These are phyloP conservation scores for Apis mellifera DNA, from an alignment of 1,140 invertebrate species.

Conservation along the genomic window DNA sequence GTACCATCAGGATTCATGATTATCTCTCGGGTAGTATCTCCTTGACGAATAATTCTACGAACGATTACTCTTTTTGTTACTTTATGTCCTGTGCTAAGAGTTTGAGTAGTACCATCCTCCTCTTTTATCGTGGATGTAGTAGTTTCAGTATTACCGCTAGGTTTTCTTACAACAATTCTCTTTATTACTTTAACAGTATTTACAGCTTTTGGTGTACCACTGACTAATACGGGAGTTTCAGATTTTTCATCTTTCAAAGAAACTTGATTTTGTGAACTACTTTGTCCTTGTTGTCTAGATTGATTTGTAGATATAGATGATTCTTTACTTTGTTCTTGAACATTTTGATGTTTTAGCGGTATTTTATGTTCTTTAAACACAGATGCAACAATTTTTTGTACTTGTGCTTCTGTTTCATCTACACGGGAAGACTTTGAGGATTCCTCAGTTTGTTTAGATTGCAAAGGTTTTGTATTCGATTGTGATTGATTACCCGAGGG, in stretches of 20 bases:
- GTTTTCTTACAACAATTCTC: conserved; percentile 76
- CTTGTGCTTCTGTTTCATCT: conserved; percentile 79
- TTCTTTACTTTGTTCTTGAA: conserved; percentile 70
- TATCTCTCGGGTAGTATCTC: conserved; percentile 76
- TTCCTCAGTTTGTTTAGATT: conserved; percentile 58
- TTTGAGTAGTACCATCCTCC: conserved; percentile 47
- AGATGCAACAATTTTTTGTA: conserved; percentile 79
- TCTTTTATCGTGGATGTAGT: conserved; percentile 57
- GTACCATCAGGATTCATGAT: conserved; percentile 80
- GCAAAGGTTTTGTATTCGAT: conserved; percentile 48
- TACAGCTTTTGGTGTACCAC: conserved; percentile 59
- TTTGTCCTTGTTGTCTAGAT: conserved; percentile 32
- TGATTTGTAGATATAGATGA: conserved; percentile 33
- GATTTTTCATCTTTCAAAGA: conserved; percentile 70
- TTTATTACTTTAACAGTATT: conserved; percentile 79
- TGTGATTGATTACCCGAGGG: conserved; percentile 43
- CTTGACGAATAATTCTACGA: conserved; percentile 78
- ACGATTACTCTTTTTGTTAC: conserved; percentile 77
- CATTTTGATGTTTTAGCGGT: conserved; percentile 72
- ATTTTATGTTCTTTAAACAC: conserved; percentile 80
- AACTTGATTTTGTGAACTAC: conserved; percentile 27
- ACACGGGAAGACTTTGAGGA: conserved; percentile 58
- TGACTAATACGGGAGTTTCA: conserved; percentile 30
- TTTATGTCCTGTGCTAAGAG: conserved; percentile 61
- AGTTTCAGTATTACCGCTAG: conserved; percentile 50